A percentile compares a stretch with the other conserved stretches of the same genome.
phyloP scores from a whole-genome alignment of 2,113 vertebrate genomes.

The Orientallactaga bullata region DNA sequence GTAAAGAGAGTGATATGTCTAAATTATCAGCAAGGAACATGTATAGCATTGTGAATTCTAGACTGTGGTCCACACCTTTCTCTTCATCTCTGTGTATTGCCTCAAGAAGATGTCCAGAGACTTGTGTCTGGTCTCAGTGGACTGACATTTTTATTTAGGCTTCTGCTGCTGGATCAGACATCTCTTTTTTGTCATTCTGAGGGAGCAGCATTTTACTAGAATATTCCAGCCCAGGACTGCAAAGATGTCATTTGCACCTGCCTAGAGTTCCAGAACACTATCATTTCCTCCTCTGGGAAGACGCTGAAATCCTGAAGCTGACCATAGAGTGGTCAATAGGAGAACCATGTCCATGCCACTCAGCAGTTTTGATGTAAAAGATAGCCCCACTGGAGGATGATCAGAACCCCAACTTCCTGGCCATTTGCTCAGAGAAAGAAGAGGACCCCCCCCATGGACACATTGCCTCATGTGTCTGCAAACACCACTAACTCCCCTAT shows the following conservation, averaged over 20 bases:
- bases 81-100: rapidly evolving
- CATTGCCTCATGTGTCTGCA: background rate
- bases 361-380: background rate
- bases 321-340: background rate
- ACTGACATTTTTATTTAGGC: background rate
- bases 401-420: background rate
- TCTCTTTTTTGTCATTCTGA: background rate
- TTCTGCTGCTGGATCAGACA: background rate
- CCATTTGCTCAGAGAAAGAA: rapidly evolving
- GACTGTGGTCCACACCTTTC: rapidly evolving
- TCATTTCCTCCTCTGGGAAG: background rate
- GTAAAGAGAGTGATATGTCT: rapidly evolving
- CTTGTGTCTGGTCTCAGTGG: background rate
- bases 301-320: background rate
- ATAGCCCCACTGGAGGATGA: background rate
- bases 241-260: rapidly evolving
- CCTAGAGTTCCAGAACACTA: background rate
- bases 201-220: background rate
- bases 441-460: background rate
- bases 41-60: rapidly evolving
- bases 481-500: background rate
- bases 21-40: rapidly evolving
- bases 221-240: too few relatives aligned
- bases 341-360: rapidly evolving
- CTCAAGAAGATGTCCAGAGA: background rate